Evolutionary conservation across 2,888 invertebrate species (phyloP), one percentile per base, ranked within the genome.

Genomic region (Drosophila yooni): DNA sequence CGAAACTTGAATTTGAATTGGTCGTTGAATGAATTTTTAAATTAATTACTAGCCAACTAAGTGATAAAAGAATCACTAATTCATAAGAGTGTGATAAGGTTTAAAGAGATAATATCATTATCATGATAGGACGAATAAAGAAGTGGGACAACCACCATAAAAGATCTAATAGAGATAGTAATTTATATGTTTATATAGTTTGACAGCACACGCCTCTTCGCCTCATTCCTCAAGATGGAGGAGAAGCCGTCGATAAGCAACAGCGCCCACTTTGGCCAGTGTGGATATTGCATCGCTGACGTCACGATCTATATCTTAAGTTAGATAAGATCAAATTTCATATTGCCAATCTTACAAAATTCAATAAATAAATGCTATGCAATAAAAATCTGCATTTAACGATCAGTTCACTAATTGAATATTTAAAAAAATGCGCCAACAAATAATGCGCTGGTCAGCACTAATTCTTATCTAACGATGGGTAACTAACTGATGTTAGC

Each of bases 161-260:
- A 21, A 21, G 21, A 21, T 21, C 21, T 21, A 21, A 21, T 21
- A 21, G 21, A 21, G 21, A 21, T 21, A 21, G 21, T 21, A 21
- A 21, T 21, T 21, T 21, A 21, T 21, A 21, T 21, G 21, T 21
- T 21, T 21, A 21, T 21, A 21, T 21, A 21, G 21, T 21, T 21
- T 87, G 95, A 95, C 52, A 95, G 95, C 0, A 93, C 97, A 3
- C 96, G 96, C 70, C 94, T 96, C 58, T 95, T 97, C 52, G 95
- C 97, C 0, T 97, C 97, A 1, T 97, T 97, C 87, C 93, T 96
- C 27, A 96, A 95, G 91, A 94, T 95, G 36, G 95, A 95, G 31
- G 93, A 94, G 82, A 95, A 96, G 0, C 94, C 95, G 63, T 95
- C 94, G 73, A 8, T 58, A 66, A 1, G 61, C 81, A 2, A 46